Base-by-base conservation (phyloP, 2,797 vertebrate species). In the Percopsis omiscomaycus region DNA sequence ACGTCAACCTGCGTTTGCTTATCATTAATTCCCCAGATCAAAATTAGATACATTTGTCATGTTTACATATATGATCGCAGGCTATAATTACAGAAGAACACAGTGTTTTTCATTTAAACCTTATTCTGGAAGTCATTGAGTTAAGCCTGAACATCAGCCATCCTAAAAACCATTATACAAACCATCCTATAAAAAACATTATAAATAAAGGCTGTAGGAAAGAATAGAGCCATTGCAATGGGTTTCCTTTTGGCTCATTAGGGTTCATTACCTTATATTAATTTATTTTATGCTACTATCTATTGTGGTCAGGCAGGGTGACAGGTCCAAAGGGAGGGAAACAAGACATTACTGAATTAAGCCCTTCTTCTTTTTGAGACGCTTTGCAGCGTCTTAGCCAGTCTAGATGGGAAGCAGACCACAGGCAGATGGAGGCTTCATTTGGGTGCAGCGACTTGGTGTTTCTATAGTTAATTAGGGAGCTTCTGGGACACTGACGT, bases 1-100 rank as follows among this genome's bases (percentile, higher is more conserved):
- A 71, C 71, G 77, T 74, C 79, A 82, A 54, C 73, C 27, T 71
- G 52, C 73, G 58, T 85, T 85, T 84, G 73, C 59, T 77, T 76
- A 64, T 68, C 14, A 30, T 56, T 37, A 16, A 74, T 80, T 68
- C 55, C 60, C 69, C 52, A 13, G 68, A 64, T 68, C 61, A 63
- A 77, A 79, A 80, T 60, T 0, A 73, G 45, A 79, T 79, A 59
- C 75, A 75, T 78, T 63, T 72, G 74, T 80, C 65, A 80, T 75
- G 76, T 81, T 84, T 73, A 69, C 67, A 62, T 57, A 69, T 53
- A 59, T 49, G 57, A 75, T 72, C 15, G 0, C 51, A 57, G 48
- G 63, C 64, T 64, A 59, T 55, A 54, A 76, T 67, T 68, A 71
- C 37, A 70, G 51, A 53, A 22, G 16, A 63, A 10, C 37, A 42